phyloP scores from a whole-genome alignment of 2,113 vertebrate genomes.

The Phainopepla nitens region DNA sequence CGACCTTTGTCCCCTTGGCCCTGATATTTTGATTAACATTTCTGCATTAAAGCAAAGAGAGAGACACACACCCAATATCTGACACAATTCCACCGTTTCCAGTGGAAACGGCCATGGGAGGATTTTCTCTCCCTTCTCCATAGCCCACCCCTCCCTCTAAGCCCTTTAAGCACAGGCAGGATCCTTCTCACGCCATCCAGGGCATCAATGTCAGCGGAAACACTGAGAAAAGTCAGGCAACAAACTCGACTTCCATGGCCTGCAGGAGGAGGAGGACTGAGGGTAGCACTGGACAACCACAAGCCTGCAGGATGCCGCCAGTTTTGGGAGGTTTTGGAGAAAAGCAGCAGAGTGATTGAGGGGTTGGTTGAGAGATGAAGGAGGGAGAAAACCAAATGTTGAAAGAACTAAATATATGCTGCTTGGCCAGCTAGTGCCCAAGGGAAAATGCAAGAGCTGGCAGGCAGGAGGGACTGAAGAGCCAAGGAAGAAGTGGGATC shows the following conservation, averaged over 20 bases:
- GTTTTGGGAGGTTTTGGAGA: neutral
- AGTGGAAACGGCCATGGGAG: neutral
- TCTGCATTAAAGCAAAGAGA: neutral
- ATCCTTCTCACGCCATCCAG: neutral
- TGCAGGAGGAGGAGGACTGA: neutral
- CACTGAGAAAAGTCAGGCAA: neutral
- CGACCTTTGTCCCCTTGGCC: neutral
- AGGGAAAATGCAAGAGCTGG: conserved; percentile 36
- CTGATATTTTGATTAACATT: fast-evolving
- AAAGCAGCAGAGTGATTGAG: neutral
- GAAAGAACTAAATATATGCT: conserved; percentile 29
- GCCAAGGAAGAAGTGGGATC: conserved; percentile 40
- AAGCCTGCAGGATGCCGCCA: neutral
- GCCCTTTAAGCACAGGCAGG: neutral
- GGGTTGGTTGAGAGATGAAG: neutral
- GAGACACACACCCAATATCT: neutral
- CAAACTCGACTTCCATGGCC: neutral
- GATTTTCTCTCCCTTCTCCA: neutral
- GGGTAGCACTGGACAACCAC: neutral
- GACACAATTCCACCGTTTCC: neutral
- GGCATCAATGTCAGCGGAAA: neutral
- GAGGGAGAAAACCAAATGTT: neutral
- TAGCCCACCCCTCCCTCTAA: neutral
- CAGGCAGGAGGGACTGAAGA: conserved; percentile 4
- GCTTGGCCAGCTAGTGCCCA: neutral